Base-by-base conservation (phyloP, 37 sponge, comb jelly and placozoan species). In the Halisarca cf. caerulea region DNA sequence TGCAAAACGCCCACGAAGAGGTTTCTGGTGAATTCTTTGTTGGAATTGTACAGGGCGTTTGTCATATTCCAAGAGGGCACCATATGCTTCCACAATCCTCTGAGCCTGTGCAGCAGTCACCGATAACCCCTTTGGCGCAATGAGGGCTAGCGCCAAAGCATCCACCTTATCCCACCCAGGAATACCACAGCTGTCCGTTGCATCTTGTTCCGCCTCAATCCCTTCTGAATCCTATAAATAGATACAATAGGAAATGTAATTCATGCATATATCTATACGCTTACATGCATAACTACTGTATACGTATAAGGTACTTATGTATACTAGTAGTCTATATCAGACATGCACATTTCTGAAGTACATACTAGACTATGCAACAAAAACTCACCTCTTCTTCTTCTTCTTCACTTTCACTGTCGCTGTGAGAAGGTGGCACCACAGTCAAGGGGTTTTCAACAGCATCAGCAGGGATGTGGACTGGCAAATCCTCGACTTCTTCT, bases 161-260 rank as follows among this genome's bases (percentile, higher is more conserved):
- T 77, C 86, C 45, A 85, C 86, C 68, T 78, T 85, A n/a, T 85
- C 86, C 86, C 80, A 85, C 8, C 86, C 86, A 58, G 85, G 78
- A 32, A 84, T 74, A 30, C 85, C 85, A 34, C 2, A 0, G 8
- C 61, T 21, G 32, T 84, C 85, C 3, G 59, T 44, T 1, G 78
- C 75, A 3, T 18, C 79, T 32, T 28, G 3, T 6, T 51, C 85
- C 15, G 28, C 78, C 28, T 64, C 28, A 8, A 24, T n/a, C n/a
- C 17, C 11, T 54, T 54, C 15, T 54, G 17, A 17, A 18, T 18
- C 11, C 15, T 54, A 54, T 18, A 54, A 54, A 54, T 54, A 17
- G 57, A 54, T 18, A 54, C 15, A 18, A 17, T 54, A 17, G 17
- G n/a, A n/a, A n/a, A n/a, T n/a, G n/a, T n/a, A n/a, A n/a, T n/a